A percentile compares a stretch with the other conserved stretches of the same genome.
Conservation (phyloP, 2,113 vertebrate species). For the Trichomycterus rosablanca region DNA sequence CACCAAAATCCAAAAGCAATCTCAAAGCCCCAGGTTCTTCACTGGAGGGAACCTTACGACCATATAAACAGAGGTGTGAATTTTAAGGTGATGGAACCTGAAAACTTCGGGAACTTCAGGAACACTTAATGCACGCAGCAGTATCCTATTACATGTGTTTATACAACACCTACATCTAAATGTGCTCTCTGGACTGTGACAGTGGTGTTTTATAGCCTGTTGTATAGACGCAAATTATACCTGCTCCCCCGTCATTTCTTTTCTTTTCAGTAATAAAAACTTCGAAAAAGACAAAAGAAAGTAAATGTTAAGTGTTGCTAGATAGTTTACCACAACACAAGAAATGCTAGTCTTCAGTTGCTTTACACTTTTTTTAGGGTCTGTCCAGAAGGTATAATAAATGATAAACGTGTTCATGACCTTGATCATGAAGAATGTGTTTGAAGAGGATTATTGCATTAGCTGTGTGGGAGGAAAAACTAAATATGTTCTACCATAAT, state of each 20-base stretch:
- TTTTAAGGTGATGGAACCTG: constrained; percentile 61
- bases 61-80: constrained; percentile 65
- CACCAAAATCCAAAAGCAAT: constrained; percentile 55
- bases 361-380: constrained; percentile 69
- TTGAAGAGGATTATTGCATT: no score
- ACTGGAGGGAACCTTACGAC: constrained; percentile 20
- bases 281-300: constrained; percentile 41
- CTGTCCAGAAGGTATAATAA: no score
- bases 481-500: no score
- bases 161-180: constrained; percentile 98
- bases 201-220: constrained; percentile 99
- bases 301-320: constrained; percentile 98
- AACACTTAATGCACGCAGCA: constrained; percentile 95
- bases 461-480: no score
- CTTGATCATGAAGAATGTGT: no score
- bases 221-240: constrained; percentile 99
- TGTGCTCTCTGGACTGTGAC: constrained; percentile 99
- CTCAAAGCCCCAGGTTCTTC: constrained; percentile 70
- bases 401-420: no score
- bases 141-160: constrained; percentile 99
- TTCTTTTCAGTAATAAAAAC: constrained; percentile 87
- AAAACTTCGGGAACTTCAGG: constrained; percentile 80
- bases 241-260: constrained; percentile 87
- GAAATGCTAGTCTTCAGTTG: constrained; percentile 71
- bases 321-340: constrained; percentile 89